Evolutionary conservation across 2,113 vertebrate genomes (phyloP).

Genomic region (Glaucidium brasilianum): DNA sequence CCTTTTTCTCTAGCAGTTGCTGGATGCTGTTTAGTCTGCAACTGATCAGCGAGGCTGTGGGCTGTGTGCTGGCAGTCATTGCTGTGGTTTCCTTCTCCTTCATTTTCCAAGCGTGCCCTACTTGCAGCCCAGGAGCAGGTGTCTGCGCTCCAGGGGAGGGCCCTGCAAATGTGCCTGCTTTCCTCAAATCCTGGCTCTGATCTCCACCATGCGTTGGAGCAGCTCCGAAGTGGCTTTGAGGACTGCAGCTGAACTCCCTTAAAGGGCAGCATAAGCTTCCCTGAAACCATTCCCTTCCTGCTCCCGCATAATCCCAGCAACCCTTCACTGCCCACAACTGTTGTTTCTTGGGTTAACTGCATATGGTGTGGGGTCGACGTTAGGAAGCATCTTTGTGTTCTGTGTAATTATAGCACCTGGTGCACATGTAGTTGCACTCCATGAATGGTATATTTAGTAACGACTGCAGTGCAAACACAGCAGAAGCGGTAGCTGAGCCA

Average conservation of each 20-base stretch:
- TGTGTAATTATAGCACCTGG: neutral
- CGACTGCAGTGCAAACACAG: neutral
- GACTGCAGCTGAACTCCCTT: neutral
- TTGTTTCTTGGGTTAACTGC: neutral
- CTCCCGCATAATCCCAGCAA: neutral
- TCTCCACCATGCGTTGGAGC: neutral
- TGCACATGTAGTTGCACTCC: neutral
- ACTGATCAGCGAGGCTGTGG: neutral
- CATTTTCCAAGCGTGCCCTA: neutral
- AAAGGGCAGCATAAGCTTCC: neutral
- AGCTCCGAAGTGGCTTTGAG: neutral
- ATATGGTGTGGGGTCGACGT: neutral
- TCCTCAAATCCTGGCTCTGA: neutral
- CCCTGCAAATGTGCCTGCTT: neutral
- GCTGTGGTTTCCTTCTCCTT: neutral
- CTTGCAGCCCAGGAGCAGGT: neutral
- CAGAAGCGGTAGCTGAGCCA: neutral
- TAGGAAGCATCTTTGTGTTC: neutral
- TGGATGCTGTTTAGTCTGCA: neutral
- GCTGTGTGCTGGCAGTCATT: neutral
- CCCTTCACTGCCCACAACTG: neutral
- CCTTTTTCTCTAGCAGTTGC: neutral
- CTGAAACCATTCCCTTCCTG: neutral
- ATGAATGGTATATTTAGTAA: neutral
- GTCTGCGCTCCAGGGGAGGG: neutral